Percentiles rank a stretch among this genome's conserved stretches.
phyloP scores from a whole-genome alignment of 1,140 invertebrate genomes.

The Charaxes varanes region DNA sequence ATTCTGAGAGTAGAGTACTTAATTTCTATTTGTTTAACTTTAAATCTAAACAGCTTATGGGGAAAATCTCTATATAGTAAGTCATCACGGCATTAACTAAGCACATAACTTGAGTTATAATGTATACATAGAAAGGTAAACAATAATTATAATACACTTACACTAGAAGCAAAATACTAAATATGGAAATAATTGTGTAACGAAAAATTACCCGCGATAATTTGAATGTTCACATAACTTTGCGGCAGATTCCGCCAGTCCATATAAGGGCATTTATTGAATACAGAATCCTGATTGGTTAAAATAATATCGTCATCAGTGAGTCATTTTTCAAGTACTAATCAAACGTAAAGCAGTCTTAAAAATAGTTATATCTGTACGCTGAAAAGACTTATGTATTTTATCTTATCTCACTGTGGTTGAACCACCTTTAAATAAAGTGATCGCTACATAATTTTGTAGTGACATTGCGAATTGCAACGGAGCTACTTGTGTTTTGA shows the following conservation, averaged over 20 bases:
- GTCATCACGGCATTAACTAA: too few relatives aligned
- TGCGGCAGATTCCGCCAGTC: conserved; percentile 48
- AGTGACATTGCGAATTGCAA: conserved; percentile 25
- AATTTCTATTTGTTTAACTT: too few relatives aligned
- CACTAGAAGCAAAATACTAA: conserved; percentile 2
- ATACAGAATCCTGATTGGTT: conserved; percentile 57
- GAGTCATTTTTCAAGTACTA: conserved; percentile 55
- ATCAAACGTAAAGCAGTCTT: conserved; percentile 33
- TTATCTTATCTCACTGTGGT: conserved; percentile 39
- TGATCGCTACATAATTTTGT: conserved; percentile 23
- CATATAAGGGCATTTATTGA: conserved; percentile 69
- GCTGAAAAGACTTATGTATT: conserved; percentile 34
- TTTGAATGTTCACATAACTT: conserved; percentile 32
- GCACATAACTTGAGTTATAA: background rate
- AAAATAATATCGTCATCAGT: conserved; percentile 47
- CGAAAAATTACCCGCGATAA: conserved; percentile 24
- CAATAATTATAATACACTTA: background rate
- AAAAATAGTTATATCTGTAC: conserved; percentile 27
- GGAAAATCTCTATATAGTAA: too few relatives aligned
- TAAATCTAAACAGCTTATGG: too few relatives aligned
- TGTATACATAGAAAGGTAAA: background rate
- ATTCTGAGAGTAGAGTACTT: too few relatives aligned
- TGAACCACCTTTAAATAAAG: conserved; percentile 31
- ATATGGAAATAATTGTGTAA: background rate
- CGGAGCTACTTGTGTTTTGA: conserved; percentile 35